phyloP scores from a whole-genome alignment of 2,797 vertebrate genomes.

The Myotis pilosus region DNA sequence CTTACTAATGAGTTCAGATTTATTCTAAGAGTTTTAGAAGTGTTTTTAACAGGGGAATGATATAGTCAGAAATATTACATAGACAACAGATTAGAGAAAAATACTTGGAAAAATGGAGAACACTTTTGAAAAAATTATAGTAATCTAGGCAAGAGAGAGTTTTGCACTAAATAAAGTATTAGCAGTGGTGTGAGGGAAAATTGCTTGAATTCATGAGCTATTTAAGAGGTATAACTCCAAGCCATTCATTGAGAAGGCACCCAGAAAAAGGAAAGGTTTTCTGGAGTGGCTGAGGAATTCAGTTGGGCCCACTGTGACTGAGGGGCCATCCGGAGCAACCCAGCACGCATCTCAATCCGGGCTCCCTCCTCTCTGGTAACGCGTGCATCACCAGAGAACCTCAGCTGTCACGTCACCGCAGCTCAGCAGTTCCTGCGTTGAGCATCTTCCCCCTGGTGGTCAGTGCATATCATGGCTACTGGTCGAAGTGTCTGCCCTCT shows the following conservation, averaged over 20 bases:
- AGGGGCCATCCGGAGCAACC: background rate
- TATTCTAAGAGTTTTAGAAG: background rate
- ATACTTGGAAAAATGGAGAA: background rate
- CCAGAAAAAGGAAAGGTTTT: background rate
- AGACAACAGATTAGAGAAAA: background rate
- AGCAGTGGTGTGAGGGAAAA: background rate
- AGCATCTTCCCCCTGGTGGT: too few relatives aligned
- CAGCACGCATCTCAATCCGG: too few relatives aligned
- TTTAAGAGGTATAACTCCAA: background rate
- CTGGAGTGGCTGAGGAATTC: background rate
- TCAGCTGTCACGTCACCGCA: too few relatives aligned
- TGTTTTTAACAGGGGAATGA: background rate
- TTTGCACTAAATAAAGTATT: conserved; percentile 10
- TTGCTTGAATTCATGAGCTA: background rate
- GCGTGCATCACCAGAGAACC: too few relatives aligned
- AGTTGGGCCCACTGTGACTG: background rate
- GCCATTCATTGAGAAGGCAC: background rate
- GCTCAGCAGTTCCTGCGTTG: too few relatives aligned
- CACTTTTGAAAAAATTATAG: background rate
- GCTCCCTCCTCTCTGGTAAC: too few relatives aligned
- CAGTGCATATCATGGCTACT: too few relatives aligned
- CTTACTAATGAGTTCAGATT: background rate
- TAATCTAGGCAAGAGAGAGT: background rate
- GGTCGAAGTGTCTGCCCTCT: too few relatives aligned
- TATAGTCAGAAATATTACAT: conserved; percentile 22